Evolutionary conservation across 2,113 vertebrate species (phyloP), one percentile per base, ranked within the genome.

Genomic region (Chaenogobius annularis): DNA sequence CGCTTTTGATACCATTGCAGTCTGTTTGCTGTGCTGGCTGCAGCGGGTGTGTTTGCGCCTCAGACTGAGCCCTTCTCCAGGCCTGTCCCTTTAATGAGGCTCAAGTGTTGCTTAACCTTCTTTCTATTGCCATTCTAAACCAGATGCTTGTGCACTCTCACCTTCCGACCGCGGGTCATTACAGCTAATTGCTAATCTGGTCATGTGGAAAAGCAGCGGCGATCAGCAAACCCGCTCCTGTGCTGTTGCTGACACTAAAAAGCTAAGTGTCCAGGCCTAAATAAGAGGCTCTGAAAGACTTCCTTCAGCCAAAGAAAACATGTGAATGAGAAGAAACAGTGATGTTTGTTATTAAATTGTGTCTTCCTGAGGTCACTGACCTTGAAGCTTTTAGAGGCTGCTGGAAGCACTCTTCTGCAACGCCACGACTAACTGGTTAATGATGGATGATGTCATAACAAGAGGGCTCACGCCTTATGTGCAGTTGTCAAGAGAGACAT

Each of bases 361-460:
- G 72, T 78, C 85, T 86, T 87, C 81, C 82, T 85, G 88, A 85
- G 85, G 88, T 92, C 89, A 89, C 85, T 86, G 87, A 84, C 82
- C 85, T 69, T 3, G 70, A 83, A 56, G 87, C 89, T 88, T 91
- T 90, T 88, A 90, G 84, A 68, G 83, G 81, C 86, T 83, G 78
- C 83, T 88, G 87, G 81, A 74, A 80, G 67, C 80, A 48, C 78
- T 90, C 85, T 87, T 78, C 72, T 83, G 75, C 77, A 87, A 88
- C 84, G 81, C 83, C 86, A 82, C 50, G 12, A 70, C 88, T 87
- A 92, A 90, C 90, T 92, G 88, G 81, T 89, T 89, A 89, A 90
- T 40, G 79, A 86, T 73, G 66, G 79, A 74, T 90, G 85, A 89
- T 87, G 84, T 89, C 89, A 90, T 78, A 90, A 35, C 26, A 61